Conservation (phyloP, 2,113 vertebrate genomes). For the Passer domesticus region DNA sequence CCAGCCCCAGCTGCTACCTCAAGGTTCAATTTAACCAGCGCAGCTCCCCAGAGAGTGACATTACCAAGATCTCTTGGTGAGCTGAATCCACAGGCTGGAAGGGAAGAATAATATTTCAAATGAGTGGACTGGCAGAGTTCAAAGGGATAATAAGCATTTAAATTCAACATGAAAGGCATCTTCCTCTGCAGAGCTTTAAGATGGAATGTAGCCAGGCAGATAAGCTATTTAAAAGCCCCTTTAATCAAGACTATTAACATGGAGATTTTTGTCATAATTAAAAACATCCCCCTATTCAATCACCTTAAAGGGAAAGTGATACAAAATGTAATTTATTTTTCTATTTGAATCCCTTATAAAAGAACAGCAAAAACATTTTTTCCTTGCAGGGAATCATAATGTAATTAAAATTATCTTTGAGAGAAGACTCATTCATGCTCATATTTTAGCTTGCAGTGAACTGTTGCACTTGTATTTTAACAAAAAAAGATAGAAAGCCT, state of each 20-base stretch:
- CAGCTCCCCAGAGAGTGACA: background rate
- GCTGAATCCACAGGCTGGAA: background rate
- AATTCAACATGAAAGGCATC: constrained; percentile 52
- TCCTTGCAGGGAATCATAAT: background rate
- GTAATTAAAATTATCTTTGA: background rate
- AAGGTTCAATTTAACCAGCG: background rate
- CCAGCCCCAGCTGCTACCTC: background rate
- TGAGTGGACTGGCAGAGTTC: constrained; percentile 35
- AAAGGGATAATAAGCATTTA: constrained; percentile 47
- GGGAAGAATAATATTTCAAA: constrained; percentile 23
- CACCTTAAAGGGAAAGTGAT: background rate
- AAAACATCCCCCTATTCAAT: constrained; percentile 7
- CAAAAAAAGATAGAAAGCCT: background rate
- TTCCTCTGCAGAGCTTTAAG: constrained; percentile 15
- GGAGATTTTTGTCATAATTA: constrained; percentile 43
- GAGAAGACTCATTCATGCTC: background rate
- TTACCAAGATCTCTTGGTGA: constrained; percentile 18
- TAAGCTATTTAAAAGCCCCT: constrained; percentile 40
- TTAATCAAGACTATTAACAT: constrained; percentile 50
- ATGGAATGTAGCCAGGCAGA: background rate
- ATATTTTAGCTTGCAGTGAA: background rate
- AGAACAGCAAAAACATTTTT: background rate
- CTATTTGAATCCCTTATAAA: background rate
- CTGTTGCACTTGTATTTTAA: background rate
- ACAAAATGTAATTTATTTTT: constrained; percentile 4